These are phyloP conservation scores for Chloromyia formosa DNA, from an alignment of 2,888 invertebrate genomes.

Conservation along the genomic window DNA sequence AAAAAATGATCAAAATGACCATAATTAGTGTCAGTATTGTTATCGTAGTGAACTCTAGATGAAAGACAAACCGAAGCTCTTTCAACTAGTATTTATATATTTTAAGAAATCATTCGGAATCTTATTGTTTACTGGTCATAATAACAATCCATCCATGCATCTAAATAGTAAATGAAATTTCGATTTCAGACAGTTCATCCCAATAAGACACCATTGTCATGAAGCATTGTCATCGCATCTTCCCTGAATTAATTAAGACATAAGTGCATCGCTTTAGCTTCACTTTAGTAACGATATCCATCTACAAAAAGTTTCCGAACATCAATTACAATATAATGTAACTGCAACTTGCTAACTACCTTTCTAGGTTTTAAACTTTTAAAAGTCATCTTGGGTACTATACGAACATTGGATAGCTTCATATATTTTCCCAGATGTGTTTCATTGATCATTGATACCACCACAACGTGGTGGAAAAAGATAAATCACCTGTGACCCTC, in stretches of 20 bases:
- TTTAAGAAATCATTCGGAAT: too few relatives aligned
- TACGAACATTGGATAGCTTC: background rate
- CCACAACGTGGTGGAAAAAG: background rate
- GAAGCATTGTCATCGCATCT: background rate
- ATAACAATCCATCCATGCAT: too few relatives aligned
- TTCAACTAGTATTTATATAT: too few relatives aligned
- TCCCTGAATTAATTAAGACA: background rate
- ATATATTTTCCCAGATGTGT: conserved; percentile 19
- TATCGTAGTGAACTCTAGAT: too few relatives aligned
- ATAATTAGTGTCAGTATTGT: too few relatives aligned
- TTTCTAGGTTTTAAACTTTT: background rate
- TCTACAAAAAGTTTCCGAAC: background rate
- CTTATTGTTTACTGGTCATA: too few relatives aligned
- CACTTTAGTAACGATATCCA: background rate
- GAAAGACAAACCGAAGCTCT: too few relatives aligned
- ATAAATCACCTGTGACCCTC: conserved; percentile 37
- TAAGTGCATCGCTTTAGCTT: background rate
- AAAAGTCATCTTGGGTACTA: background rate
- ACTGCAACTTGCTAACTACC: background rate
- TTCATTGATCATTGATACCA: conserved; percentile 27
- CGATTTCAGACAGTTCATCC: too few relatives aligned
- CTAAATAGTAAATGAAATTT: too few relatives aligned
- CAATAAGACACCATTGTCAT: background rate
- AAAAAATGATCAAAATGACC: too few relatives aligned
- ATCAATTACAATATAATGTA: too few relatives aligned